Evolutionary conservation across 2,888 invertebrate genomes (phyloP), one percentile per base, ranked within the genome.

Genomic region (Tribolium freemani): DNA sequence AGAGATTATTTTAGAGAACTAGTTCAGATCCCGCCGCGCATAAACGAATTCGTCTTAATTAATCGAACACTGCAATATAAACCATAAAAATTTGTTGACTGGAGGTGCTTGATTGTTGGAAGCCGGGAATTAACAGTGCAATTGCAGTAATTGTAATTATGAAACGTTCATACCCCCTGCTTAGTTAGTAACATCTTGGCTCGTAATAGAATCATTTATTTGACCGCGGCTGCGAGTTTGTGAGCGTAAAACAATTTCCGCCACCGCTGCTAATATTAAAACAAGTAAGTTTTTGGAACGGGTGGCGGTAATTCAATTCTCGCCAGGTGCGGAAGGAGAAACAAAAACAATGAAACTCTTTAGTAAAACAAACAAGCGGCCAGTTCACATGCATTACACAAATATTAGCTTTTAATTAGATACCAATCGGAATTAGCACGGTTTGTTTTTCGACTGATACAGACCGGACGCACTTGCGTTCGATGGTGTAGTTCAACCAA

Each of bases 351-450:
- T 26, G 44, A 58, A 58, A 60, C 69, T 69, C 69, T 69, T 66
- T 56, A 57, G 13, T 50, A 58, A 69, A 69, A 69, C 60, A 69
- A 63, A 70, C 63, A 63, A 8, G 6, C 8, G 38, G 13, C 21
- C 31, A 51, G 11, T 51, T 45, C 46, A 61, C 45, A 71, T 57
- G 64, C 56, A 71, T 71, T 64, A 71, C 66, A 31, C 71, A 71
- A 66, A 71, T 71, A 64, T 71, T 66, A 64, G 57, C 56, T 71
- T 70, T 71, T 64, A 71, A 71, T 71, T 71, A 71, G 66, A 50
- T 51, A 71, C 16, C 71, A 50, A 46, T 66, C 26, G 16, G 21
- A 71, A 66, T 71, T 66, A 57, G 44, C 71, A 13, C 10, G 31
- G 26, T 56, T 50, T 70, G 70, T 57, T 71, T 71, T 64, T 58